A percentile compares a stretch with the other conserved stretches of the same genome.
These are phyloP conservation scores for Tetrapedia diversipes DNA, from an alignment of 2,888 invertebrate species.

Conservation along the genomic window DNA sequence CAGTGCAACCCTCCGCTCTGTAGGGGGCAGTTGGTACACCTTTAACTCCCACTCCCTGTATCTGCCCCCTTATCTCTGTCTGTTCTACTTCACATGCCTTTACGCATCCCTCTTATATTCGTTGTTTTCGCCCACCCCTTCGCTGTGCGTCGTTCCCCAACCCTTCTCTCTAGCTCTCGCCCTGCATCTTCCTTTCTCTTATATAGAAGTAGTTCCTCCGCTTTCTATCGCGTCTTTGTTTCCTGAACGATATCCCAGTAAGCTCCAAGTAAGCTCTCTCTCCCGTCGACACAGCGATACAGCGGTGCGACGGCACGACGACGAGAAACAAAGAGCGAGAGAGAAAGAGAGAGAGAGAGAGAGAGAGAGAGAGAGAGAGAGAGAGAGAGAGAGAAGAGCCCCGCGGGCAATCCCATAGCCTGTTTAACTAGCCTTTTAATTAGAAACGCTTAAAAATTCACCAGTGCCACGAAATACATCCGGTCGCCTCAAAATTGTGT, in stretches of 20 bases:
- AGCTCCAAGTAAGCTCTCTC: slow-evolving; percentile 68
- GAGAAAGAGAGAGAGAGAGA: no score
- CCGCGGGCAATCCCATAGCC: slow-evolving; percentile 78
- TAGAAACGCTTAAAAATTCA: slow-evolving; percentile 83
- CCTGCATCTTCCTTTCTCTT: background rate
- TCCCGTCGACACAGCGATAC: no score
- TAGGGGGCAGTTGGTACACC: slow-evolving; percentile 47
- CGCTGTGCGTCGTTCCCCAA: background rate
- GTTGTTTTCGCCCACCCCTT: slow-evolving; percentile 9
- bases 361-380: no score
- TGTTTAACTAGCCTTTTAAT: slow-evolving; percentile 84
- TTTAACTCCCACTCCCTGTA: slow-evolving; percentile 31
- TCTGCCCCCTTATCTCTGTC: slow-evolving; percentile 3
- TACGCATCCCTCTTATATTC: slow-evolving; percentile 25
- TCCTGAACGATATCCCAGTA: slow-evolving; percentile 44
- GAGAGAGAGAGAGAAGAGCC: slow-evolving; percentile 53
- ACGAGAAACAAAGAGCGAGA: no score
- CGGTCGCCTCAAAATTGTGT: slow-evolving; percentile 78
- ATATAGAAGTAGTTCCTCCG: background rate
- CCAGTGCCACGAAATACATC: slow-evolving; percentile 79
- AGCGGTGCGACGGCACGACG: no score
- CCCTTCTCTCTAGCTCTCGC: slow-evolving; percentile 11
- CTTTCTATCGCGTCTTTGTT: slow-evolving; percentile 36
- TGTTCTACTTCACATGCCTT: background rate
- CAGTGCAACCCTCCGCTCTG: slow-evolving; percentile 64